Base-by-base conservation (phyloP, 1,140 invertebrate genomes). In the Artemia franciscana region DNA sequence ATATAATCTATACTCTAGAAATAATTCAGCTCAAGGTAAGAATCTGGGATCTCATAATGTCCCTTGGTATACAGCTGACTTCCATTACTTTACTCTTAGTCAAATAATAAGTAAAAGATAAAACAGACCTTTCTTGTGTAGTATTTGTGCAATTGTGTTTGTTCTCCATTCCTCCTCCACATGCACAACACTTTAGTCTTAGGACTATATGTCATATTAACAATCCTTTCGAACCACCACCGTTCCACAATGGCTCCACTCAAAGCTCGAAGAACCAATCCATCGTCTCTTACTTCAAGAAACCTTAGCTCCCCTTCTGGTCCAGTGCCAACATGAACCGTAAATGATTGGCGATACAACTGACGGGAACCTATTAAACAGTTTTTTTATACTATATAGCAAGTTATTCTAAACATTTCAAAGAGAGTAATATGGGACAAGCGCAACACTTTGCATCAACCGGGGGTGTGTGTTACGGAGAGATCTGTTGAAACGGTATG, bases 121-220 rank as follows among this genome's bases (percentile, higher is more conserved):
- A n/a, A n/a, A n/a, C 68, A 71, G 72, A 95, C 92, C 82, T 98
- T 98, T 74, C 93, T 91, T 0, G 95, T 97, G 71, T 98, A 96
- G 76, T 98, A 99, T 78, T 98, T 97, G 73, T 97, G 91, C 60
- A 98, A 79, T 70, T 97, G 86, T 0, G 88, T 91, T 71, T 90
- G 85, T 9, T 86, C 88, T 3, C 87, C 88, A 69, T 86, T 88
- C 66, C 85, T 79, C 63, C 87, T 81, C 91, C 94, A 98, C 57
- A 98, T 78, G 75, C 94, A 98, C 58, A 99, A 76, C 15, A 98
- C 87, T 74, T 91, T 88, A 68, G 88, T 98, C 76, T 97, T 98
- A 0, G 95, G 96, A 68, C 92, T 94, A 73, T 94, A 99, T 0
- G 94, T 98, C 91, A 99, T 98, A 71, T 99, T 99, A 9, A 99